phyloP scores from a whole-genome alignment of 2,113 vertebrate genomes.

The Plestiodon gilberti region DNA sequence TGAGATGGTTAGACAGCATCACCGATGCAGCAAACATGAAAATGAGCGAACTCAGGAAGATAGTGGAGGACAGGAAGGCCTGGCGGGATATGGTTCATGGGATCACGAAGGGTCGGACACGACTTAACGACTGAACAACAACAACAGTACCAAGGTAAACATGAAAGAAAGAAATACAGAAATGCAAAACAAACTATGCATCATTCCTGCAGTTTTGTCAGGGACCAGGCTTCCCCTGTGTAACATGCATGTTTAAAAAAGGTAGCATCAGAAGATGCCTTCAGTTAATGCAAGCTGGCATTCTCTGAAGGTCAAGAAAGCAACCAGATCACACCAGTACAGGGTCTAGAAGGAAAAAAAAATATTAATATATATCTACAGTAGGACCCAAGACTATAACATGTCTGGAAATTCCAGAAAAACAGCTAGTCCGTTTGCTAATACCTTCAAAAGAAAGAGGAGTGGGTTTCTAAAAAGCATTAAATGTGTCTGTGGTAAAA shows the following conservation, averaged over 20 bases:
- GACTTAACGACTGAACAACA: too few species aligned
- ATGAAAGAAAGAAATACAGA: neutral
- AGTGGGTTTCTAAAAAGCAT: conserved; percentile 13
- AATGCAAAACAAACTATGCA: neutral
- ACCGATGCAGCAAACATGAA: too few species aligned
- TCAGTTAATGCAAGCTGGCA: neutral
- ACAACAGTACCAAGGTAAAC: too few species aligned
- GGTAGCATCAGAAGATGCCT: neutral
- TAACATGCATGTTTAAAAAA: neutral
- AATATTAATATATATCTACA: conserved; percentile 18
- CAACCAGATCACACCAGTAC: conserved; percentile 31
- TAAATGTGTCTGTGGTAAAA: conserved; percentile 40
- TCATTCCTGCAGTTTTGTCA: neutral
- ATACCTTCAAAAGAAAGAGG: conserved; percentile 40
- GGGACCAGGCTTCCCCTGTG: neutral
- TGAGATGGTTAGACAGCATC: too few species aligned
- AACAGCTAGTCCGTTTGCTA: conserved; percentile 19
- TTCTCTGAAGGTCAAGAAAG: conserved; percentile 18
- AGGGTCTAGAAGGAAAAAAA: conserved; percentile 15
- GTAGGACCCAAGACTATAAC: conserved; percentile 13
- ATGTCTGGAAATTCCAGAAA: neutral
- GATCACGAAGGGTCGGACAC: too few species aligned
- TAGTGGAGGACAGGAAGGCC: too few species aligned
- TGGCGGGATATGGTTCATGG: too few species aligned
- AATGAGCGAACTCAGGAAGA: too few species aligned